Evolutionary conservation across 1,140 invertebrate genomes (phyloP).

Genomic region (Drosophila bocqueti): DNA sequence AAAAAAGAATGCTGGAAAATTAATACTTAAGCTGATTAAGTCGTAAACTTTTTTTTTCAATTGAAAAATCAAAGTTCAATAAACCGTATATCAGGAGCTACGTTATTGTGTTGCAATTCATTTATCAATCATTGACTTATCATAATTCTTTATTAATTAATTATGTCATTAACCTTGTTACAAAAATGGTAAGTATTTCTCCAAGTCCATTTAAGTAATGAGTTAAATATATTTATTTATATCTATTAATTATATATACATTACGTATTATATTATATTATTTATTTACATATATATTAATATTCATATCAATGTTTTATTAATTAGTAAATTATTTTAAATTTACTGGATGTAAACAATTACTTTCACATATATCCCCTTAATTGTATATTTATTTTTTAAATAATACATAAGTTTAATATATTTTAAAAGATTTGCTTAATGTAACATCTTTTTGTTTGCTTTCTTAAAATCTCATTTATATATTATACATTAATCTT

Average conservation of each 20-base stretch:
- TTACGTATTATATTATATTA: neutral
- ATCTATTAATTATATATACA: too few relatives aligned
- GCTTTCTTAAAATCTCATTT: neutral
- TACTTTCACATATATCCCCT: too few relatives aligned
- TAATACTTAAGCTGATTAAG: neutral
- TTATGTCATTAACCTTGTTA: neutral
- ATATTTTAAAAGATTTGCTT: too few relatives aligned
- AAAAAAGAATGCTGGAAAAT: neutral
- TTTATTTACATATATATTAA: neutral
- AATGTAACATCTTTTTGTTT: too few relatives aligned
- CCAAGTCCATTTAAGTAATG: too few relatives aligned
- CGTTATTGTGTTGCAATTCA: neutral
- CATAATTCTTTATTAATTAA: neutral
- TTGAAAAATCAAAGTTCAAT: conserved; percentile 4
- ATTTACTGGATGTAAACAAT: too few relatives aligned
- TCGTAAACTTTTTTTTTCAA: neutral
- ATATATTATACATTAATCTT: neutral
- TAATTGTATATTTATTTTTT: too few relatives aligned
- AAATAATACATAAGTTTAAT: too few relatives aligned
- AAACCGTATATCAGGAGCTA: neutral
- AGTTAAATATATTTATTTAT: too few relatives aligned
- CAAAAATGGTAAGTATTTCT: neutral
- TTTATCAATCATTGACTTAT: conserved; percentile 1
- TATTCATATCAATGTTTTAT: too few relatives aligned
- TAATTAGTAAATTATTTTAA: too few relatives aligned